Base-by-base conservation (phyloP, 2,113 vertebrate genomes). In the Rhineura floridana region DNA sequence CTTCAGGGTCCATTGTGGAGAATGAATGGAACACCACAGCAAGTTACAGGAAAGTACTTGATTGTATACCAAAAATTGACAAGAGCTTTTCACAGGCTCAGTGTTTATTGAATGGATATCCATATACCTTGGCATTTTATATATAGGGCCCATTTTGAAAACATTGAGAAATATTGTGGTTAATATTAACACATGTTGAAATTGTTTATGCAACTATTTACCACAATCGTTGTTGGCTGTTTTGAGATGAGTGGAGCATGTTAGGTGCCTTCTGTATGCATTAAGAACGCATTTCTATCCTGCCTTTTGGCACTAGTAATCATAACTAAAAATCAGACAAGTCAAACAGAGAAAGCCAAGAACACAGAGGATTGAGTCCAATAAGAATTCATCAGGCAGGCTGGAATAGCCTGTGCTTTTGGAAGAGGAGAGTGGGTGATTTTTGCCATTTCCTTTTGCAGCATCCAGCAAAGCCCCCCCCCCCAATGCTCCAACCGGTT, bases 1-100 rank as follows among this genome's bases (percentile, higher is more conserved):
- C 75, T 91, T 94, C 88, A 92, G 84, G 78, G 91, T 95, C 88
- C 88, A n/a, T 90, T 94, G 87, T 92, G 83, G 84, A 91, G 89
- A 83, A 88, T 83, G 83, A 88, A 59, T 59, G 84, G 89, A 91
- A 77, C 87, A 69, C 0, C 65, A 69, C n/a, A 44, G 84, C 39
- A 83, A 73, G 4, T 46, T 11, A 65, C 50, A 42, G 65, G 39
- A 50, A 0, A n/a, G 42, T 42, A 76, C 67, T 86, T 78, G 62
- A 8, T 25, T 48, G 88, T 55, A 55, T 88, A 84, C 81, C 89
- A 69, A 92, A 83, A 92, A 76, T 83, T 91, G 75, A 85, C n/a
- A 84, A 85, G 55, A 84, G 25, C 10, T 73, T 42, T 87, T 86
- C 15, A 75, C 67, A 46, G 2, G 44, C 48, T 46, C 48, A 50